phyloP scores from a whole-genome alignment of 2,797 vertebrate species.

The Tachyglossus aculeatus region DNA sequence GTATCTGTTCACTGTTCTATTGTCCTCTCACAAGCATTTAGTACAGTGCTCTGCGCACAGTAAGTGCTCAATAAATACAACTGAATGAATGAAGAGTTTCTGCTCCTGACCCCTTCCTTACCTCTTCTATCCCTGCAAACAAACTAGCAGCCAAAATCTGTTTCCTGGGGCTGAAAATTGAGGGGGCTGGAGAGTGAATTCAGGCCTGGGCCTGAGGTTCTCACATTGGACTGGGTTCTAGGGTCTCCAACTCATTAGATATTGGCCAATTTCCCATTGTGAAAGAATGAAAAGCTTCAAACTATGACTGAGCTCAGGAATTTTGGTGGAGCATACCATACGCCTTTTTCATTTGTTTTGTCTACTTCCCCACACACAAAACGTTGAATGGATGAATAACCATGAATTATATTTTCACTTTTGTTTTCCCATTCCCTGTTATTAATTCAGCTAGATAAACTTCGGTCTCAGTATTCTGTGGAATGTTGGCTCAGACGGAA shows the following conservation, averaged over 20 bases:
- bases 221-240: rapidly evolving
- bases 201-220: no score
- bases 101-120: no score
- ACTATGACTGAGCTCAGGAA: rapidly evolving
- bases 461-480: background rate
- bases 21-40: no score
- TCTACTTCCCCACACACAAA: background rate
- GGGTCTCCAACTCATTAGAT: rapidly evolving
- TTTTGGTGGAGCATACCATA: background rate
- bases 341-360: background rate
- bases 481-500: constrained; percentile 5
- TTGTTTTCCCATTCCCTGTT: background rate
- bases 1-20: no score
- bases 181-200: no score
- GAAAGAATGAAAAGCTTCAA: background rate
- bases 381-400: background rate
- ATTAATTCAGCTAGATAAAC: background rate
- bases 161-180: no score
- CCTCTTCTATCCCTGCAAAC: no score
- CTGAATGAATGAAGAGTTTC: no score
- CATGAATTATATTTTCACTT: background rate
- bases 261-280: rapidly evolving
- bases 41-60: no score
- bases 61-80: no score
- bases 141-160: no score